A percentile compares a stretch with the other conserved stretches of the same genome.
These are phyloP conservation scores for Sturnira hondurensis DNA, from an alignment of 2,113 vertebrate genomes.

Conservation along the genomic window DNA sequence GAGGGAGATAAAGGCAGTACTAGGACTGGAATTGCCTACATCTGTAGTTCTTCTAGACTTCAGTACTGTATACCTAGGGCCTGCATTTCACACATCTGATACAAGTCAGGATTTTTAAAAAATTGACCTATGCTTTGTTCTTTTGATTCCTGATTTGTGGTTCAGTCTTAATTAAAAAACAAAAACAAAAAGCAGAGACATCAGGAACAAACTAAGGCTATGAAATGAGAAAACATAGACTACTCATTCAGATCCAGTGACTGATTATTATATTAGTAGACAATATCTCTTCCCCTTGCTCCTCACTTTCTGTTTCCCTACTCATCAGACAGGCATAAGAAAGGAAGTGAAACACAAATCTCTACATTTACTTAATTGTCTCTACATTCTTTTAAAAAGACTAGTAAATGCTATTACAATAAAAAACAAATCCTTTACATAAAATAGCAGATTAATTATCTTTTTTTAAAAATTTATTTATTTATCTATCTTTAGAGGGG, in stretches of 20 bases:
- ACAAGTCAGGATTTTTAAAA: background rate
- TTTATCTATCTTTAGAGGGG: too few relatives aligned
- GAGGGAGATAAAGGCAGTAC: background rate
- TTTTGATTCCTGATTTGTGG: background rate
- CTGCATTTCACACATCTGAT: background rate
- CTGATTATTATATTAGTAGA: slow-evolving; percentile 48
- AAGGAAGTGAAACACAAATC: slow-evolving; percentile 63
- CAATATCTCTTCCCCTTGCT: background rate
- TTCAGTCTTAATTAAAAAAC: slow-evolving; percentile 16
- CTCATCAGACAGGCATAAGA: slow-evolving; percentile 62
- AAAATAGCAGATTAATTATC: background rate
- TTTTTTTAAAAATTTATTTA: too few relatives aligned
- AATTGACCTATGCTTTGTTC: background rate
- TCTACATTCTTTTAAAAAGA: background rate
- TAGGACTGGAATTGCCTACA: background rate
- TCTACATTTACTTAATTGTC: slow-evolving; percentile 66
- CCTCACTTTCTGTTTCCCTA: slow-evolving; percentile 4
- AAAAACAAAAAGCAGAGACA: background rate
- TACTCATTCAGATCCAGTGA: background rate
- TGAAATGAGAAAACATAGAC: slow-evolving; percentile 9
- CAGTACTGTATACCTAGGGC: background rate
- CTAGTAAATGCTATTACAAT: background rate
- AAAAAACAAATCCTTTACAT: background rate
- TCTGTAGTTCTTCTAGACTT: background rate
- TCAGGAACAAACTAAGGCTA: slow-evolving; percentile 6